A percentile compares a stretch with the other conserved stretches of the same genome.
These are phyloP conservation scores for Tenualosa thibaudeaui DNA, from an alignment of 2,797 vertebrate species.

Conservation along the genomic window DNA sequence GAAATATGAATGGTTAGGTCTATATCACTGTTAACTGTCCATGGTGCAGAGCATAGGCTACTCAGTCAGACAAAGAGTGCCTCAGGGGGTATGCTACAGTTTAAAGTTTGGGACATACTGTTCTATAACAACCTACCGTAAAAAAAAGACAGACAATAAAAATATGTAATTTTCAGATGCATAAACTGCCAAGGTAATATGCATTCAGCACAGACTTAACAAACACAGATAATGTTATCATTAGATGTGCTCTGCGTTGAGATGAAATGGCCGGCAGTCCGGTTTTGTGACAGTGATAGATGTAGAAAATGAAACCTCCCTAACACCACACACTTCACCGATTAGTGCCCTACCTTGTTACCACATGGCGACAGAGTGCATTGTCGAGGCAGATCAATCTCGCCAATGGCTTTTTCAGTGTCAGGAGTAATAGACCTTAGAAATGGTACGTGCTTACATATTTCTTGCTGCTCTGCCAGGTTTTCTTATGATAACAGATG, in stretches of 20 bases:
- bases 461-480: constrained; percentile 44
- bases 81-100: too few relatives aligned
- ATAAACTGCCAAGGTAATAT: too few relatives aligned
- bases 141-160: not conserved
- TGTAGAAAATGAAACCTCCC: constrained; percentile 7
- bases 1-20: too few relatives aligned
- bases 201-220: not conserved
- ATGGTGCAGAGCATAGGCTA: too few relatives aligned
- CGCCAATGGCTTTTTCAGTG: constrained; percentile 43
- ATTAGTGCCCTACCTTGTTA: constrained; percentile 34
- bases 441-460: constrained; percentile 42
- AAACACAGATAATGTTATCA: not conserved
- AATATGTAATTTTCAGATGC: not conserved
- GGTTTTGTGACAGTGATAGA: constrained; percentile 13
- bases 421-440: constrained; percentile 46
- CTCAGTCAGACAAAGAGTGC: too few relatives aligned
- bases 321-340: constrained; percentile 4
- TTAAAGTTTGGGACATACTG: too few relatives aligned
- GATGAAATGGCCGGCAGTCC: not conserved
- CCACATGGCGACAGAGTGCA: constrained; percentile 26
- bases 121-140: not conserved
- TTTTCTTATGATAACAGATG: constrained; percentile 49
- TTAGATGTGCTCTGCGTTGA: not conserved
- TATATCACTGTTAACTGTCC: too few relatives aligned
- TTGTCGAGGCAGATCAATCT: constrained; percentile 45